Evolutionary conservation across 2,888 invertebrate genomes (phyloP).

Genomic region (Lomographa bimaculata): DNA sequence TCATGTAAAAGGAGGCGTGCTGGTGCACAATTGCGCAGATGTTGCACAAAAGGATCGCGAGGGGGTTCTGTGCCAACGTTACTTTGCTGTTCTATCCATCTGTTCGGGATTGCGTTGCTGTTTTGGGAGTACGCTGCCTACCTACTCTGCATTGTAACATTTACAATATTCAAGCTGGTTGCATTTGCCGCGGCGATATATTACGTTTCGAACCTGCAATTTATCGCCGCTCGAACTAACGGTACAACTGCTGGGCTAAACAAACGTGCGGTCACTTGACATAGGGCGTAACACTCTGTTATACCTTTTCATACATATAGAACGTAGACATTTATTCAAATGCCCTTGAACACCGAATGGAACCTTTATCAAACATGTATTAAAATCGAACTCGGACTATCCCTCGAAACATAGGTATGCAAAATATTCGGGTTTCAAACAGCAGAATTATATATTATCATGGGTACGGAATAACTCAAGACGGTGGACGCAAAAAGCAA

Average conservation of each 20-base stretch:
- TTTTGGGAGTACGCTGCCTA: conserved; percentile 37
- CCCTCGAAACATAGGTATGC: conserved; percentile 14
- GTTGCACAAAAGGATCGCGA: conserved; percentile 52
- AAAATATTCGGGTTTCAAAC: conserved; percentile 20
- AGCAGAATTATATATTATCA: conserved; percentile 11
- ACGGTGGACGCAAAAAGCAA: background rate
- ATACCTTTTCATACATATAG: conserved; percentile 11
- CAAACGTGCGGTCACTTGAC: conserved; percentile 57
- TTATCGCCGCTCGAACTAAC: conserved; percentile 56
- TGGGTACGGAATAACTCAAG: conserved; percentile 7
- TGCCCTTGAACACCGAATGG: conserved; percentile 6
- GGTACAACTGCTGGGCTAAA: conserved; percentile 59
- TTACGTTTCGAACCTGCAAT: conserved; percentile 60
- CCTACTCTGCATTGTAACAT: conserved; percentile 39
- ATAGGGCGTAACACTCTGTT: conserved; percentile 29
- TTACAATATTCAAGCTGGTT: conserved; percentile 49
- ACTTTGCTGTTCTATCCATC: conserved; percentile 39
- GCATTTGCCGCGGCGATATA: conserved; percentile 51
- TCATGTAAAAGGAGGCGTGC: conserved; percentile 55
- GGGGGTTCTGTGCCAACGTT: conserved; percentile 42
- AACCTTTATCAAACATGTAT: conserved; percentile 25
- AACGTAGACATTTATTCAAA: conserved; percentile 8
- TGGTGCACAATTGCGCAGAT: conserved; percentile 55
- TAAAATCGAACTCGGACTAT: conserved; percentile 22
- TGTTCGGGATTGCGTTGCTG: conserved; percentile 36